These are phyloP conservation scores for Allobates femoralis DNA, from an alignment of 2,797 vertebrate species.

Conservation along the genomic window DNA sequence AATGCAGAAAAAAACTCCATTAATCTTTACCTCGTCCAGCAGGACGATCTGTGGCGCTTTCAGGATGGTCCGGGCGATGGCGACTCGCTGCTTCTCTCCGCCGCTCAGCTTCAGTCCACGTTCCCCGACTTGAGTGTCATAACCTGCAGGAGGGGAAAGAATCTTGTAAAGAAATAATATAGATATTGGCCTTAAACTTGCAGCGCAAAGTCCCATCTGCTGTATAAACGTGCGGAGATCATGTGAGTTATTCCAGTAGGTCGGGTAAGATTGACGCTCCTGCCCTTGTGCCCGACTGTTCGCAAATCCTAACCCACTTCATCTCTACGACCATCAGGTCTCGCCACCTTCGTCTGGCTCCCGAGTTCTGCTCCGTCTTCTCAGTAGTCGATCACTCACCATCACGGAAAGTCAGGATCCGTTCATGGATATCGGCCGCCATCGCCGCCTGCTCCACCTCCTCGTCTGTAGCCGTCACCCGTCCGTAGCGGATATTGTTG, in stretches of 20 bases:
- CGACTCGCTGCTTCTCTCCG: conserved; percentile 95
- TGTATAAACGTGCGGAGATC: not conserved
- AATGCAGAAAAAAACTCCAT: not conserved
- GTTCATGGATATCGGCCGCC: conserved; percentile 91
- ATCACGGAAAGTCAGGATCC: conserved; percentile 87
- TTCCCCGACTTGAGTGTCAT: conserved; percentile 91
- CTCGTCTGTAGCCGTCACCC: conserved; percentile 80
- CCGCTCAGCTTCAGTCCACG: conserved; percentile 94
- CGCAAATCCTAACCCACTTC: too few relatives aligned
- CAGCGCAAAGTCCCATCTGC: not conserved
- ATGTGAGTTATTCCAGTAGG: too few relatives aligned
- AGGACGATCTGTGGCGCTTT: conserved; percentile 92
- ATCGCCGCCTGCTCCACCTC: conserved; percentile 90
- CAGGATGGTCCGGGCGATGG: conserved; percentile 94
- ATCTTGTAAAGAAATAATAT: not conserved
- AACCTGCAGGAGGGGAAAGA: conserved; percentile 76
- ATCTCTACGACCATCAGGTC: too few relatives aligned
- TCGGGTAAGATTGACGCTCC: too few relatives aligned
- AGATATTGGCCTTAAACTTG: not conserved
- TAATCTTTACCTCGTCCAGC: conserved; percentile 87
- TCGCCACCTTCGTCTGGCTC: not conserved
- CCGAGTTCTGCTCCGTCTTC: not conserved
- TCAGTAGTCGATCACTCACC: conserved; percentile 73
- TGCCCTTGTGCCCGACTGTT: too few relatives aligned
- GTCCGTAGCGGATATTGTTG: conserved; percentile 93